These are phyloP conservation scores for Poicephalus gulielmi DNA, from an alignment of 2,113 vertebrate species.

Conservation along the genomic window DNA sequence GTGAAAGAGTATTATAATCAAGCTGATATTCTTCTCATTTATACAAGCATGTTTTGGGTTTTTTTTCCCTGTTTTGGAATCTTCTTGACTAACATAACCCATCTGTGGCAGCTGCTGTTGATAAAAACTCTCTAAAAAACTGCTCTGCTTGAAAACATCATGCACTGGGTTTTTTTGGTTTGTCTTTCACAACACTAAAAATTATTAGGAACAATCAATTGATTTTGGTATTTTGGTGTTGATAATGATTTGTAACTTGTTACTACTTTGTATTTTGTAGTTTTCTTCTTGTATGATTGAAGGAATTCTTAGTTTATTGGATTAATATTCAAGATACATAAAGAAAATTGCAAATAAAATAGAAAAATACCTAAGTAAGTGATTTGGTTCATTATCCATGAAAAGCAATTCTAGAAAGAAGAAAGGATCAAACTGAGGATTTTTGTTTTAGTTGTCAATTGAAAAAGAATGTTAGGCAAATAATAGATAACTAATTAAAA, in stretches of 20 bases:
- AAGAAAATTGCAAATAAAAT: neutral
- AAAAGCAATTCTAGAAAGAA: neutral
- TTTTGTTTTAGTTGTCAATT: neutral
- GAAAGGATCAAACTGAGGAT: neutral
- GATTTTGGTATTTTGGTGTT: neutral
- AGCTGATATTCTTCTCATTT: slow-evolving; percentile 39
- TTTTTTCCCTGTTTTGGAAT: slow-evolving; percentile 3
- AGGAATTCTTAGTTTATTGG: neutral
- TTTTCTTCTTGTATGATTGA: neutral
- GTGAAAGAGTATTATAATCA: neutral
- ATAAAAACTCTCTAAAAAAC: slow-evolving; percentile 40
- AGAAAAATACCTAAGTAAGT: neutral
- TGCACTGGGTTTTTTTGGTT: neutral
- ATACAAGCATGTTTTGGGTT: neutral
- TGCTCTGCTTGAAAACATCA: slow-evolving; percentile 19
- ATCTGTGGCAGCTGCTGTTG: slow-evolving; percentile 63
- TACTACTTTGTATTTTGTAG: neutral
- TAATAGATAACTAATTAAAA: neutral
- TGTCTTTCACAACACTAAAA: neutral
- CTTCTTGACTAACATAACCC: slow-evolving; percentile 48
- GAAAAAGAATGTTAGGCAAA: neutral
- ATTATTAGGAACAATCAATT: neutral
- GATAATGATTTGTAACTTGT: neutral
- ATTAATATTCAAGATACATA: neutral
- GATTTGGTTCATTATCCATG: neutral